A percentile compares a stretch with the other conserved stretches of the same genome.
These are phyloP conservation scores for Dipodomys spectabilis DNA, from an alignment of 2,113 vertebrate species.

Conservation along the genomic window DNA sequence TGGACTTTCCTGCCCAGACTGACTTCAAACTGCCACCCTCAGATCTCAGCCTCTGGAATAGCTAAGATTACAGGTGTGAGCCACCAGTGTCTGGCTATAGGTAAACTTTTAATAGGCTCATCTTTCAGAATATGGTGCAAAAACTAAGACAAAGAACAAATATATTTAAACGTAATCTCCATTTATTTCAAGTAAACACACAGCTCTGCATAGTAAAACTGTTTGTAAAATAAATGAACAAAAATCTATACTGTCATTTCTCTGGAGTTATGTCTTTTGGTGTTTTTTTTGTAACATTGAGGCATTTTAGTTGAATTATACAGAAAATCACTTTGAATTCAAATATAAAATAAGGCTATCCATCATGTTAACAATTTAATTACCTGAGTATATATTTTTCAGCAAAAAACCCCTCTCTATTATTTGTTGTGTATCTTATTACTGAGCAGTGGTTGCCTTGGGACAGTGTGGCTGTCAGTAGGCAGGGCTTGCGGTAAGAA, in stretches of 20 bases:
- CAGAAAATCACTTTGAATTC: slow-evolving; percentile 89
- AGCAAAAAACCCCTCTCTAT: slow-evolving; percentile 75
- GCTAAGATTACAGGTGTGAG: too few relatives aligned
- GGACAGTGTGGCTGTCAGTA: slow-evolving; percentile 87
- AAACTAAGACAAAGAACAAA: slow-evolving; percentile 71
- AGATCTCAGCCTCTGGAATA: too few relatives aligned
- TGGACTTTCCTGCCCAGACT: too few relatives aligned
- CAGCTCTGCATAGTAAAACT: neutral
- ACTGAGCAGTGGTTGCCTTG: slow-evolving; percentile 89
- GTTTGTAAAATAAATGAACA: slow-evolving; percentile 57
- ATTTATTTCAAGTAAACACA: slow-evolving; percentile 42
- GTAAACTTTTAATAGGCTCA: neutral
- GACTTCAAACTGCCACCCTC: too few relatives aligned
- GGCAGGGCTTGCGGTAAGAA: slow-evolving; percentile 85
- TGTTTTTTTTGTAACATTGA: slow-evolving; percentile 76
- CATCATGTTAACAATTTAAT: slow-evolving; percentile 98
- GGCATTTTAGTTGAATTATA: slow-evolving; percentile 81
- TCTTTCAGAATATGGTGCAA: slow-evolving; percentile 16
- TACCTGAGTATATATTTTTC: slow-evolving; percentile 95
- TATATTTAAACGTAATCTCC: slow-evolving; percentile 50
- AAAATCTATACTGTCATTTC: slow-evolving; percentile 79
- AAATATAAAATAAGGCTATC: slow-evolving; percentile 93
- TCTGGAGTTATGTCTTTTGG: slow-evolving; percentile 42
- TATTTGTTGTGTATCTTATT: slow-evolving; percentile 95
- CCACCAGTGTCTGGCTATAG: neutral